A percentile compares a stretch with the other conserved stretches of the same genome.
Evolutionary conservation across 2,888 invertebrate species (phyloP).

Genomic region (Ischnus inquisitorius): DNA sequence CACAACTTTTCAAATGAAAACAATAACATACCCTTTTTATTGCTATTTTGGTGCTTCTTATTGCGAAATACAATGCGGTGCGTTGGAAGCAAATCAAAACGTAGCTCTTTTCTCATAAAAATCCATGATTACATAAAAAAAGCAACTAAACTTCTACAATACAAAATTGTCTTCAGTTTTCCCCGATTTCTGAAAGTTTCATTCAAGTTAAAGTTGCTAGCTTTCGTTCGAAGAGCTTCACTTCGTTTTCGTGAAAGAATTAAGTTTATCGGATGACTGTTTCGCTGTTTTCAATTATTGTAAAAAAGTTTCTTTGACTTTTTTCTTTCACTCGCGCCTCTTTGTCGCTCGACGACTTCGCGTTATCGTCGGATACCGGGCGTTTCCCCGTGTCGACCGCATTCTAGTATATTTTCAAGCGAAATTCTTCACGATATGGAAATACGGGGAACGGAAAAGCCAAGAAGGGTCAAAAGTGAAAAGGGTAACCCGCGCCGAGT

Average conservation of each 20-base stretch:
- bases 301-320: neutral
- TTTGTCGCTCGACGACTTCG: neutral
- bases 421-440: constrained; percentile 33
- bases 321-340: neutral
- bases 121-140: no score
- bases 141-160: no score
- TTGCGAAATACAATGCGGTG: no score
- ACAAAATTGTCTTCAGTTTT: neutral
- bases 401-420: constrained; percentile 29
- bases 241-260: no score
- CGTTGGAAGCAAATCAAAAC: no score
- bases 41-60: no score
- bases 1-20: no score
- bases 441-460: constrained; percentile 14
- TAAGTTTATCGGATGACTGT: no score
- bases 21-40: no score
- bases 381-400: constrained; percentile 4
- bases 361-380: neutral
- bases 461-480: constrained; percentile 23
- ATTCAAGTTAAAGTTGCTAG: neutral
- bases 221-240: neutral
- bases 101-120: no score
- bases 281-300: neutral
- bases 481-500: constrained; percentile 10
- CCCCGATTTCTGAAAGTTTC: neutral